Conservation (phyloP, 1,140 invertebrate genomes). For the Caenorhabditis briggsae region DNA sequence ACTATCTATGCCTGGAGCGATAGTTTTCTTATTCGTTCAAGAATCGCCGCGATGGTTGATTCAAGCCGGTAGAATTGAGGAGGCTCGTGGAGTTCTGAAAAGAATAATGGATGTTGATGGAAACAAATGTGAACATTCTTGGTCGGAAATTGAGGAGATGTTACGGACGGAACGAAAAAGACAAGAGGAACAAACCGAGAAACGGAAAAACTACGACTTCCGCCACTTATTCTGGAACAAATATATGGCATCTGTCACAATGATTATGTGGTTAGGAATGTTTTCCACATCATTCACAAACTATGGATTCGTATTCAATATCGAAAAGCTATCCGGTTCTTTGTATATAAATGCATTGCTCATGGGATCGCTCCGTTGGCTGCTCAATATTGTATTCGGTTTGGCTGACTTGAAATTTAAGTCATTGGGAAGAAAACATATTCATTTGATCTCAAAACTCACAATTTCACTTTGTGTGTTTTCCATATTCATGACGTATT, state of each 20-base stretch:
- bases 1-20: slow-evolving; percentile 26
- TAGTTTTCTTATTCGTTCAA: slow-evolving; percentile 67
- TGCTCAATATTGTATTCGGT: slow-evolving; percentile 70
- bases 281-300: slow-evolving; percentile 69
- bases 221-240: slow-evolving; percentile 49
- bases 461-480: slow-evolving; percentile 27
- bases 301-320: slow-evolving; percentile 76
- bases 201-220: slow-evolving; percentile 60
- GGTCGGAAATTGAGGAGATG: slow-evolving; percentile 63
- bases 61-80: slow-evolving; percentile 71
- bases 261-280: slow-evolving; percentile 1
- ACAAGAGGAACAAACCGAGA: slow-evolving; percentile 54
- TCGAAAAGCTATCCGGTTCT: slow-evolving; percentile 73
- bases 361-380: slow-evolving; percentile 73
- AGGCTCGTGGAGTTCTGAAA: slow-evolving; percentile 70
- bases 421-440: slow-evolving; percentile 70
- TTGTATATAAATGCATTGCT: slow-evolving; percentile 71
- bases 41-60: slow-evolving; percentile 73
- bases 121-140: slow-evolving; percentile 32
- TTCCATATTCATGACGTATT: slow-evolving; percentile 22
- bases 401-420: slow-evolving; percentile 68
- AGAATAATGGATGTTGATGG: slow-evolving; percentile 69
- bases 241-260: slow-evolving; percentile 30
- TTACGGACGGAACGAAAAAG: not conserved
- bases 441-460: slow-evolving; percentile 66